Base-by-base conservation (phyloP, 1,140 invertebrate species). In the Drosophila pandora region DNA sequence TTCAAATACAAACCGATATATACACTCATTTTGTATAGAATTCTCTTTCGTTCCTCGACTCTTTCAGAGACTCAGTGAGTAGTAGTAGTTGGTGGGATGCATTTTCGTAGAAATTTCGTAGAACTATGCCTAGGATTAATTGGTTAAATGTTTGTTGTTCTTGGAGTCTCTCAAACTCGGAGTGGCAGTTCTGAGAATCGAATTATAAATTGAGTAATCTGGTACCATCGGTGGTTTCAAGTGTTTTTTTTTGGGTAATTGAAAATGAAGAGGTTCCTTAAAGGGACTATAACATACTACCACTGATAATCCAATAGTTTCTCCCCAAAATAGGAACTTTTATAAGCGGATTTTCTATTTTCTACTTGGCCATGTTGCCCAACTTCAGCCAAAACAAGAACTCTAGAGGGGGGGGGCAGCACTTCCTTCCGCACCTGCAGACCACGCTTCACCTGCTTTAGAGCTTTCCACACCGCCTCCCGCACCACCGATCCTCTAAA, bases 91-190 rank as follows among this genome's bases (percentile, higher is more conserved):
- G 39, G 22, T 21, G 25, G 45, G 69, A 68, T 85, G 82, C 82
- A 87, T 80, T 87, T 25, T 25, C 25, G 25, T 25, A 65, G 80
- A 76, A 87, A 87, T 82, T 87, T 85, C 82, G 74, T 79, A 87
- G 82, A 88, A 85, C 57, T 87, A 63, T 67, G 68, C 63, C 83
- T 85, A 87, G 75, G 75, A 85, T 82, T 87, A 85, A 85, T 85
- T 85, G 78, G 74, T 87, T 87, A 69, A 81, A 73, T 73, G 69
- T 83, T 77, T 67, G 56, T 78, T 75, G 67, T 59, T 75, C 17
- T 37, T 22, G 28, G 4, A 23, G 17, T 23, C 2, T 34, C 8
- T 25, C 23, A 0, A 39, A 7, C 4, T 21, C 9, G 7, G 49
- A 68, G 67, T 69, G 63, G 49, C 45, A 76, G 68, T 84, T 84